Percentiles rank a stretch among this genome's conserved stretches.
phyloP scores from a whole-genome alignment of 2,797 vertebrate genomes.

The Acanthornis magna region DNA sequence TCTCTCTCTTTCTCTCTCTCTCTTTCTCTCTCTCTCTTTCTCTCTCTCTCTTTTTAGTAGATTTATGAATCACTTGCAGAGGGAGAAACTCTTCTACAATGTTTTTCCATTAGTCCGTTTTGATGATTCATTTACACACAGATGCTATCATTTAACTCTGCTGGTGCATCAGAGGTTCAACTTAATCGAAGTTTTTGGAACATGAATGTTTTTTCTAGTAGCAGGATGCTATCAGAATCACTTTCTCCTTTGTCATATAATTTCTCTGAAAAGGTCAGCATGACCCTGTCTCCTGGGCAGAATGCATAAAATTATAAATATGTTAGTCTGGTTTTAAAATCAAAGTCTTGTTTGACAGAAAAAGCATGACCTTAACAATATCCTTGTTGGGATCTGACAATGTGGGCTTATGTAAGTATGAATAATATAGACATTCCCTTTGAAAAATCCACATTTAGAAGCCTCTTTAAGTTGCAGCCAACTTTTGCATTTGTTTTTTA shows the following conservation, averaged over 20 bases:
- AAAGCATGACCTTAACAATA: constrained; percentile 1
- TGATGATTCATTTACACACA: constrained; percentile 11
- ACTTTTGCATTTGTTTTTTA: neutral
- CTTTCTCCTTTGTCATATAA: neutral
- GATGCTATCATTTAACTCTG: neutral
- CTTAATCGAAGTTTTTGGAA: neutral
- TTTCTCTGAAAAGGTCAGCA: constrained; percentile 59
- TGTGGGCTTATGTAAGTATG: neutral
- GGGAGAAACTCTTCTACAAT: neutral
- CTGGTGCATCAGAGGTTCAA: neutral
- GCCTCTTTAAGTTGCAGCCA: neutral
- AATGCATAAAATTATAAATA: neutral
- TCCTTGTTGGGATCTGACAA: neutral
- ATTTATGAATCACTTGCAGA: neutral
- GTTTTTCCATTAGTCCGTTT: neutral
- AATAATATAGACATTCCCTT: neutral
- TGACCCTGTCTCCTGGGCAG: neutral
- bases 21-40: no score
- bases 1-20: no score
- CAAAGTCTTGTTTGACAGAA: neutral
- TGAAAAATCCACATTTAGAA: neutral
- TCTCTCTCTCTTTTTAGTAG: neutral
- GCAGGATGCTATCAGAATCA: neutral
- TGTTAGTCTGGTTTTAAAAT: neutral
- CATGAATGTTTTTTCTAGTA: neutral